Evolutionary conservation across 2,888 invertebrate species (phyloP), one percentile per base, ranked within the genome.

Genomic region (Mesorhabditis spiculigera): DNA sequence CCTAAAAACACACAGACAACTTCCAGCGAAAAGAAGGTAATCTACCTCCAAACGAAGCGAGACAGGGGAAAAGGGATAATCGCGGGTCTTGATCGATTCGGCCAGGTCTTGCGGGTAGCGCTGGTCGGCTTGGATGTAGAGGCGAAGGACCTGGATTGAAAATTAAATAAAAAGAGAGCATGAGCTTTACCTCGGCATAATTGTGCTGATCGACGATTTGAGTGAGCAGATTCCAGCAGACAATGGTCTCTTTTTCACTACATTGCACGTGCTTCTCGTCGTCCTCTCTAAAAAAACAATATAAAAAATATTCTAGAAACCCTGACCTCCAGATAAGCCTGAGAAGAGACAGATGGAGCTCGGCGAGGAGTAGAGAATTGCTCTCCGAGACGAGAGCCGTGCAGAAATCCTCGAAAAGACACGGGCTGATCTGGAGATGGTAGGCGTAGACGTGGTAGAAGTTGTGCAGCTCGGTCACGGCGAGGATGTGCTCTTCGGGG

Each of bases 391-490:
- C 90, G 71, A 98, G 87, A 65, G 94, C 93, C 45, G 94, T 93
- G 89, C 95, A 95, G 86, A 98, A 93, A 87, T 98, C 97, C 89
- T 98, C 98, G 86, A 97, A 91, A 74, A 94, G 91, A 83, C 89
- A 97, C 13, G 95, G 95, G 44, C 96, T 95, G 66, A 98, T 89
- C 73, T 96, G 90, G 44, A 97, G 92, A 81, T 94, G 86, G 69
- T 86, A 86, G 80, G 94, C 91, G 88, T 96, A 98, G 86, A 95
- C 93, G 78, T 95, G 89, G 68, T 97, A 87, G 10, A 96, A 93
- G 90, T 98, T 97, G 89, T 96, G 98, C 72, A 98, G 91, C 82
- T 81, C 79, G 6, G 78, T 73, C 3, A 75, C 71, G 43, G 77
- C 74, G 67, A 78, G 72, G 6, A 77, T 70, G 43, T 71, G 13